A percentile compares a stretch with the other conserved stretches of the same genome.
These are phyloP conservation scores for Elmis aenea DNA, from an alignment of 2,888 invertebrate genomes.

Conservation along the genomic window DNA sequence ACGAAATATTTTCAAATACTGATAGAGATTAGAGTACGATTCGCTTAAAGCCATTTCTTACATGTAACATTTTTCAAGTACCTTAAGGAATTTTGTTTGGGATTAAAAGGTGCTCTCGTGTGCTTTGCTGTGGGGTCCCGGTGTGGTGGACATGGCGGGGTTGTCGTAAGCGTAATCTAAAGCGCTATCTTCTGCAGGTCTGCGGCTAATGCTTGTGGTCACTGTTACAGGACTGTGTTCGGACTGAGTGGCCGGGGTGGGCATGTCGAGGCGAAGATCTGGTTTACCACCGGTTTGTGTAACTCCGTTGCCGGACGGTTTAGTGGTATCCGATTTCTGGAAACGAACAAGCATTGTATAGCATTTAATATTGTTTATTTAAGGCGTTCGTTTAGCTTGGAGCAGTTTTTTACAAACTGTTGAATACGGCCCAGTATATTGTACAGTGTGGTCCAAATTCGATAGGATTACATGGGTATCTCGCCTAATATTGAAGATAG, in stretches of 20 bases:
- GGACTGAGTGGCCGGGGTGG: slow-evolving; percentile 26
- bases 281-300: slow-evolving; percentile 15
- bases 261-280: slow-evolving; percentile 27
- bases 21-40: too few relatives aligned
- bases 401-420: too few relatives aligned
- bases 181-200: slow-evolving; percentile 73
- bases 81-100: too few relatives aligned
- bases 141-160: slow-evolving; percentile 67
- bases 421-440: too few relatives aligned
- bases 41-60: too few relatives aligned
- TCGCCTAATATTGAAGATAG: too few relatives aligned
- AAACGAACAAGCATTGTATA: slow-evolving; percentile 9
- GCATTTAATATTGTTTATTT: neutral
- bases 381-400: too few relatives aligned
- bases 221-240: slow-evolving; percentile 52
- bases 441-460: too few relatives aligned
- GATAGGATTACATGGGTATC: too few relatives aligned
- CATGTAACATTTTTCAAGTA: too few relatives aligned
- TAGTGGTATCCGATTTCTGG: slow-evolving; percentile 24
- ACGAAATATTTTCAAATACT: too few relatives aligned
- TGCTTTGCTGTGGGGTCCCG: slow-evolving; percentile 46
- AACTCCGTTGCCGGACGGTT: slow-evolving; percentile 18
- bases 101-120: slow-evolving; percentile 23
- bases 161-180: slow-evolving; percentile 77
- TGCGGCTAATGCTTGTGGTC: slow-evolving; percentile 65